Percentiles rank a stretch among this genome's conserved stretches.
Evolutionary conservation across 2,797 vertebrate species (phyloP).

Genomic region (Poeciliopsis infans): DNA sequence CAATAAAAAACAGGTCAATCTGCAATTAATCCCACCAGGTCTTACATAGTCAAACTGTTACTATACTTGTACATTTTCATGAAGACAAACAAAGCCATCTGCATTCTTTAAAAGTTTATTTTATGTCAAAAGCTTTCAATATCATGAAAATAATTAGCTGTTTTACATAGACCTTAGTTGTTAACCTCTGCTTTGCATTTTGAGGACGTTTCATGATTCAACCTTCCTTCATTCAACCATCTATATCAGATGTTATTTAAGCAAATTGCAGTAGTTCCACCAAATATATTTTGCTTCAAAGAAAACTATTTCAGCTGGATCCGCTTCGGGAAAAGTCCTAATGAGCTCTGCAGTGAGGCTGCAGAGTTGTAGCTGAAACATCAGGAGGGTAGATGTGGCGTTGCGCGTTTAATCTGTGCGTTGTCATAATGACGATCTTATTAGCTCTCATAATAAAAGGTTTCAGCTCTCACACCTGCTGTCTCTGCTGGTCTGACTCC

Average conservation of each 20-base stretch:
- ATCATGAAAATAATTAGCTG: neutral
- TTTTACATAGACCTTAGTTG: neutral
- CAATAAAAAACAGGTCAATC: conserved; percentile 73
- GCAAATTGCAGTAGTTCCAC: neutral
- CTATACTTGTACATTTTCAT: conserved; percentile 3
- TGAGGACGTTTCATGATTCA: neutral
- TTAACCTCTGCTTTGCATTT: neutral
- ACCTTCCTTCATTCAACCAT: neutral
- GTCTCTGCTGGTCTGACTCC: conserved; percentile 20
- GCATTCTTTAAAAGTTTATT: neutral
- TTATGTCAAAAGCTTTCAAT: neutral
- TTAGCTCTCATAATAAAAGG: conserved; percentile 53
- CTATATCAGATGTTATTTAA: conserved; percentile 4
- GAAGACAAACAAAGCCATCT: conserved; percentile 8
- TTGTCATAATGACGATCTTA: conserved; percentile 39
- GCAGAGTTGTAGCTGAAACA: conserved; percentile 21
- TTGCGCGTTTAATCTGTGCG: conserved; percentile 42
- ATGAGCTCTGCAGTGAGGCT: conserved; percentile 25
- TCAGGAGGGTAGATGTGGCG: conserved; percentile 32
- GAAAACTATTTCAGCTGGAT: neutral
- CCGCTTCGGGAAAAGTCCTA: conserved; percentile 20
- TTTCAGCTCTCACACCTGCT: conserved; percentile 46
- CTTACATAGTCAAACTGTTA: conserved; percentile 42
- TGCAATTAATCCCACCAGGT: conserved; percentile 64
- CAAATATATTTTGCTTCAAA: neutral